A percentile compares a stretch with the other conserved stretches of the same genome.
phyloP scores from a whole-genome alignment of 2,113 vertebrate genomes.

The Ameiurus melas region DNA sequence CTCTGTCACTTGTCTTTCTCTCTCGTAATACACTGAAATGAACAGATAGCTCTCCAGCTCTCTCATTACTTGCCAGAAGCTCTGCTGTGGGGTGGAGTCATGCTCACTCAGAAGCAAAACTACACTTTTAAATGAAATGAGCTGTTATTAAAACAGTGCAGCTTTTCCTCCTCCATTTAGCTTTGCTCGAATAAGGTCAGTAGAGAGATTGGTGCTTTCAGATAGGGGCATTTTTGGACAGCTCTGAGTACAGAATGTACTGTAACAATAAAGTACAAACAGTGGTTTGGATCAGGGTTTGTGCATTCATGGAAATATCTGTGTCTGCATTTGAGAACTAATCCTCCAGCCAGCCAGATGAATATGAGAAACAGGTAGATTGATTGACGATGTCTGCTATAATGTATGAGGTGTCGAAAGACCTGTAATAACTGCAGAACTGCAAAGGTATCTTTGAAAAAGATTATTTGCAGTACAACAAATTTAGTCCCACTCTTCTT shows the following conservation, averaged over 20 bases:
- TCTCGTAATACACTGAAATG: neutral
- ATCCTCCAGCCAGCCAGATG: neutral
- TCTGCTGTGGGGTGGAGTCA: neutral
- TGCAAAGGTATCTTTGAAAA: neutral
- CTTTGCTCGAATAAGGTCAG: conserved; percentile 14
- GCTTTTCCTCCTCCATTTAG: conserved; percentile 20
- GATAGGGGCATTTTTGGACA: neutral
- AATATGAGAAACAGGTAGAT: neutral
- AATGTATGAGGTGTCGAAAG: neutral
- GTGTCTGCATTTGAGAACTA: neutral
- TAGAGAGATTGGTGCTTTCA: conserved; percentile 2
- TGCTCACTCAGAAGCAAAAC: conserved; percentile 1
- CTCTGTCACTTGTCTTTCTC: neutral
- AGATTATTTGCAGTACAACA: neutral
- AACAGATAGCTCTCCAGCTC: neutral
- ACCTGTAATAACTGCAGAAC: neutral
- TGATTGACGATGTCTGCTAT: neutral
- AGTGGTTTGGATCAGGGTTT: neutral
- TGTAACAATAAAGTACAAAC: neutral
- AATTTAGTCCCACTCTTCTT: neutral
- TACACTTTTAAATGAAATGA: conserved; percentile 24
- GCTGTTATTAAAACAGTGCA: conserved; percentile 5
- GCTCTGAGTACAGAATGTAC: neutral
- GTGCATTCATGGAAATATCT: neutral
- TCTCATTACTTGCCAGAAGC: conserved; percentile 4